Conservation (phyloP, 1,140 invertebrate genomes). For the Procambarus virginalis region DNA sequence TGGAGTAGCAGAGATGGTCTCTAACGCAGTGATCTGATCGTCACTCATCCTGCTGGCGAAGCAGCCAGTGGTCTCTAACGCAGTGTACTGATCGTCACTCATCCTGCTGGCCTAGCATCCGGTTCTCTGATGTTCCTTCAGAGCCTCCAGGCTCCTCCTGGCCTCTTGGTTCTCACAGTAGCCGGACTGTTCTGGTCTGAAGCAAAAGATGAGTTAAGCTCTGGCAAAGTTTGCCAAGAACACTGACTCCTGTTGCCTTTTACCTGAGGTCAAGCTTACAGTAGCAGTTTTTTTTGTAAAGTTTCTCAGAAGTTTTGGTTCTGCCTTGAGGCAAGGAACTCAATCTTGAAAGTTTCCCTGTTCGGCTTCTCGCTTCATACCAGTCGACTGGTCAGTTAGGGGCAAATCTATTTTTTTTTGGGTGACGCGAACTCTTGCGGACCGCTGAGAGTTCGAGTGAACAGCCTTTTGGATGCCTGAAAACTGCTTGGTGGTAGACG, state of each 20-base stretch:
- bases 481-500: not conserved
- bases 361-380: not conserved
- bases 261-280: not conserved
- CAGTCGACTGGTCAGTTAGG: not conserved
- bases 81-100: not conserved
- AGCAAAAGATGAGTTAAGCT: not conserved
- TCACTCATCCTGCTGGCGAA: too few relatives aligned
- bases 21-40: too few relatives aligned
- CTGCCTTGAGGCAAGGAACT: too few relatives aligned
- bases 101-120: not conserved
- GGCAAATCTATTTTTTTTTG: not conserved
- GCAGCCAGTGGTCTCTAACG: too few relatives aligned
- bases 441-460: slow-evolving; percentile 15
- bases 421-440: not conserved
- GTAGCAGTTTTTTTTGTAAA: not conserved
- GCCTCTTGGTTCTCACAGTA: too few relatives aligned
- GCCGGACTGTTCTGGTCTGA: not conserved
- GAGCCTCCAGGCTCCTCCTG: too few relatives aligned
- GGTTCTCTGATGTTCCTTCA: not conserved
- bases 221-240: not conserved
- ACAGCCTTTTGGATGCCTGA: slow-evolving; percentile 16
- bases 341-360: too few relatives aligned
- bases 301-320: not conserved
- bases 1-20: too few relatives aligned
- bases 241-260: not conserved